Evolutionary conservation across 2,113 vertebrate species (phyloP).

Genomic region (Asarcornis scutulata): DNA sequence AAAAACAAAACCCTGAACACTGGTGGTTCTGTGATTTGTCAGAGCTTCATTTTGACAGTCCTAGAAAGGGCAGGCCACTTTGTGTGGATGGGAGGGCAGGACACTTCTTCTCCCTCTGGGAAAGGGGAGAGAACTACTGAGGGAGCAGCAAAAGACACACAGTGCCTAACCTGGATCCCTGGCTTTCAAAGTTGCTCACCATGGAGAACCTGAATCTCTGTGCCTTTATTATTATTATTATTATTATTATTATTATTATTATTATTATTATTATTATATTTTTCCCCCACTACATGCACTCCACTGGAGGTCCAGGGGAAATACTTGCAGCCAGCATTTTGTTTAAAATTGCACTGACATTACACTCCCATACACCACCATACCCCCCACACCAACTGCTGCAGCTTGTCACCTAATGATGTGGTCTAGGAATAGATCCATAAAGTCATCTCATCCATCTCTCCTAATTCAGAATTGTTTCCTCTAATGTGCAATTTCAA

Average conservation of each 20-base stretch:
- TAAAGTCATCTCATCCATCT: neutral
- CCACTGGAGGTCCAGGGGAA: neutral
- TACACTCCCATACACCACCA: neutral
- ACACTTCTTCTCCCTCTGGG: accelerated
- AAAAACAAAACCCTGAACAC: neutral
- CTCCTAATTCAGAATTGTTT: neutral
- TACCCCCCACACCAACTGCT: neutral
- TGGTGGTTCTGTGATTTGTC: neutral
- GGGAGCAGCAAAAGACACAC: accelerated
- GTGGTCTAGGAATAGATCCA: neutral
- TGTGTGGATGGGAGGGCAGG: neutral
- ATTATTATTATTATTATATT: neutral
- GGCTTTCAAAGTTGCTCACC: neutral
- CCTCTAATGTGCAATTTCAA: neutral
- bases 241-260: neutral
- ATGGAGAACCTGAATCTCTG: neutral
- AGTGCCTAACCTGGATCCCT: neutral
- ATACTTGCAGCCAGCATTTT: neutral
- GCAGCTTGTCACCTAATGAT: neutral
- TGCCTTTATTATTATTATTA: neutral
- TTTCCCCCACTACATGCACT: too few species aligned
- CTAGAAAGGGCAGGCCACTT: neutral
- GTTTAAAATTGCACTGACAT: neutral
- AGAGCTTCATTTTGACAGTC: neutral
- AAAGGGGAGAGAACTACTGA: neutral